Evolutionary conservation across 2,797 vertebrate species (phyloP).

Genomic region (Chrysocyon brachyurus): DNA sequence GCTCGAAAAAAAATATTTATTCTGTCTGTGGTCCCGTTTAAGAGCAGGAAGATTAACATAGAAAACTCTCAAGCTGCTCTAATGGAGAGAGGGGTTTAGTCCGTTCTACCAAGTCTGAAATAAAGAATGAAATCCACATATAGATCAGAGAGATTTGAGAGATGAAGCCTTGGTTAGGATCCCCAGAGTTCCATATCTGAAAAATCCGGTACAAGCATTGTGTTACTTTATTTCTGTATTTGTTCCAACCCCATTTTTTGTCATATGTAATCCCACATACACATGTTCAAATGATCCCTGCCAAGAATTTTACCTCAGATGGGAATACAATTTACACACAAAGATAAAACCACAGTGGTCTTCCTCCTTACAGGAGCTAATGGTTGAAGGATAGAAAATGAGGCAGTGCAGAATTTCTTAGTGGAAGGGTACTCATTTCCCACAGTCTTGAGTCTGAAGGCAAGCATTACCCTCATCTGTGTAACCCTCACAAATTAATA

Average conservation of each 20-base stretch:
- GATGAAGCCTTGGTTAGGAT: not conserved
- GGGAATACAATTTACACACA: not conserved
- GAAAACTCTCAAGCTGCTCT: conserved; percentile 25
- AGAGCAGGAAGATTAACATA: conserved; percentile 39
- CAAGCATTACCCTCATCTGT: not conserved
- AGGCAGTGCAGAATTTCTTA: conserved; percentile 15
- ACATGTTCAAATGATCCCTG: conserved; percentile 5
- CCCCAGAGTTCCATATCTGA: not conserved
- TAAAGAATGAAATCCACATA: conserved; percentile 34
- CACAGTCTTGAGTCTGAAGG: not conserved
- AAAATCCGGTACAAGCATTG: not conserved
- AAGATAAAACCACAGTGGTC: conserved; percentile 19
- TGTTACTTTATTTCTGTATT: not conserved
- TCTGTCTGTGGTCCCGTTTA: not conserved
- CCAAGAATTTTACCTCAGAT: conserved; percentile 10
- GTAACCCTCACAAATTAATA: conserved; percentile 43
- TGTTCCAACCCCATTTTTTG: not conserved
- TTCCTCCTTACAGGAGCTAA: not conserved
- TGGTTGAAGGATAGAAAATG: conserved; percentile 45
- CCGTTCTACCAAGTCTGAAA: conserved; percentile 36
- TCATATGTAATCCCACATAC: not conserved
- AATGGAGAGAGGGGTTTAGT: conserved; percentile 3
- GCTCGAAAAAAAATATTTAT: not conserved
- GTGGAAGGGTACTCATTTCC: not conserved
- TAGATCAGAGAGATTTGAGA: conserved; percentile 22